Conservation (phyloP, 1,140 invertebrate genomes). For the Heliconius eleuchia region DNA sequence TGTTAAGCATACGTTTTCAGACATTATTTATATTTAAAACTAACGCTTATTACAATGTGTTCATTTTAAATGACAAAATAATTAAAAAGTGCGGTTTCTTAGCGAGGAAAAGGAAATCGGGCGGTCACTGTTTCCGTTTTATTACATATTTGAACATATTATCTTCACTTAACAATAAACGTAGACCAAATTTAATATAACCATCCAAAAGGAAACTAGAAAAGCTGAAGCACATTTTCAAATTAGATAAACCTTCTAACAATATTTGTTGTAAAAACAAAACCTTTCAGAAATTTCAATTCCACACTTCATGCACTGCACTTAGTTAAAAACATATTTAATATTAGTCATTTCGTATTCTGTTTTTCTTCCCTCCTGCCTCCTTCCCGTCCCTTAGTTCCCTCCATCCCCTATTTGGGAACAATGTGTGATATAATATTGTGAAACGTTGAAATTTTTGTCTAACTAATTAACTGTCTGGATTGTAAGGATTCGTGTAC, state of each 20-base stretch:
- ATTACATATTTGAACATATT: not conserved
- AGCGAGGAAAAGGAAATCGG: too few relatives aligned
- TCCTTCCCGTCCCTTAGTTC: not conserved
- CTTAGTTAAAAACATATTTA: constrained; percentile 15
- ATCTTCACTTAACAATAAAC: not conserved
- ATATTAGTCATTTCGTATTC: constrained; percentile 9
- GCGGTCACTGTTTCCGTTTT: not conserved
- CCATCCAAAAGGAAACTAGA: not conserved
- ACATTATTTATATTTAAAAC: too few relatives aligned
- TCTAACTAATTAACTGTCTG: constrained; percentile 11
- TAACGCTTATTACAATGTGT: too few relatives aligned
- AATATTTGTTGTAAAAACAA: constrained; percentile 11
- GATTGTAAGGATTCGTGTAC: not conserved
- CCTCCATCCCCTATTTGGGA: not conserved
- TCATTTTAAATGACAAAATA: too few relatives aligned
- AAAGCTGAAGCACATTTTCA: not conserved
- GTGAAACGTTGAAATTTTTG: constrained; percentile 9
- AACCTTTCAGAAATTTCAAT: constrained; percentile 8
- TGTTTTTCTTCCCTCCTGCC: not conserved
- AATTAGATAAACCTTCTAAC: constrained; percentile 12
- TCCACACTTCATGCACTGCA: constrained; percentile 11
- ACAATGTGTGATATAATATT: not conserved
- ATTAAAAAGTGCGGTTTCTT: too few relatives aligned
- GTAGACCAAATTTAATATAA: not conserved
- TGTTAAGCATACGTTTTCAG: too few relatives aligned